Percentiles rank a stretch among this genome's conserved stretches.
Evolutionary conservation across 2,888 invertebrate species (phyloP).

Genomic region (Holacanthella duospinosa): DNA sequence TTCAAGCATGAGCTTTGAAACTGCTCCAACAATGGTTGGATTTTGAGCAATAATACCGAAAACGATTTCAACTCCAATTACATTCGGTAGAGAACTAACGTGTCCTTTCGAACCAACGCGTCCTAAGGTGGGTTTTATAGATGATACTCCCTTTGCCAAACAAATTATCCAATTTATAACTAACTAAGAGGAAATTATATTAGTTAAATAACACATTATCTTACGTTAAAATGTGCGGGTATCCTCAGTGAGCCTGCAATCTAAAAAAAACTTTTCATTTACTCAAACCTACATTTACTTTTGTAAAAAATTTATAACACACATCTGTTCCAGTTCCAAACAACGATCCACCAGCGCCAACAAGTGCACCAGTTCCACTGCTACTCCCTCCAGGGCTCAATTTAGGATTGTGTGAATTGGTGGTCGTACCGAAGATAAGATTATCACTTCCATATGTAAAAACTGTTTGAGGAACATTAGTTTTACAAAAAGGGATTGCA

Average conservation of each 20-base stretch:
- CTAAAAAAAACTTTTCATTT: not conserved
- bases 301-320: not conserved
- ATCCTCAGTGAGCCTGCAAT: constrained; percentile 24
- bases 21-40: constrained; percentile 22
- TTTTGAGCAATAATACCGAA: constrained; percentile 28
- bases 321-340: constrained; percentile 28
- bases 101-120: constrained; percentile 22
- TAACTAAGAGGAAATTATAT: constrained; percentile 10
- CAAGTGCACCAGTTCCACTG: constrained; percentile 26
- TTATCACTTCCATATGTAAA: constrained; percentile 32
- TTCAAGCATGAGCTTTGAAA: constrained; percentile 22
- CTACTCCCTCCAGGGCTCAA: constrained; percentile 29
- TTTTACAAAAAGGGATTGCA: constrained; percentile 38
- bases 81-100: constrained; percentile 27
- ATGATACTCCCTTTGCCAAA: too few relatives aligned
- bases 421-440: constrained; percentile 33
- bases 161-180: too few relatives aligned
- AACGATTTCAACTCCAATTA: constrained; percentile 29
- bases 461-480: constrained; percentile 42
- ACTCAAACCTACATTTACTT: not conserved
- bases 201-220: constrained; percentile 11
- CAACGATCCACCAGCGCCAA: constrained; percentile 23
- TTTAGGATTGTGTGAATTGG: constrained; percentile 27
- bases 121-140: constrained; percentile 30
- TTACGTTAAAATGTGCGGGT: constrained; percentile 18